Evolutionary conservation across 2,797 vertebrate genomes (phyloP), one percentile per base, ranked within the genome.

Genomic region (Falco naumanni): DNA sequence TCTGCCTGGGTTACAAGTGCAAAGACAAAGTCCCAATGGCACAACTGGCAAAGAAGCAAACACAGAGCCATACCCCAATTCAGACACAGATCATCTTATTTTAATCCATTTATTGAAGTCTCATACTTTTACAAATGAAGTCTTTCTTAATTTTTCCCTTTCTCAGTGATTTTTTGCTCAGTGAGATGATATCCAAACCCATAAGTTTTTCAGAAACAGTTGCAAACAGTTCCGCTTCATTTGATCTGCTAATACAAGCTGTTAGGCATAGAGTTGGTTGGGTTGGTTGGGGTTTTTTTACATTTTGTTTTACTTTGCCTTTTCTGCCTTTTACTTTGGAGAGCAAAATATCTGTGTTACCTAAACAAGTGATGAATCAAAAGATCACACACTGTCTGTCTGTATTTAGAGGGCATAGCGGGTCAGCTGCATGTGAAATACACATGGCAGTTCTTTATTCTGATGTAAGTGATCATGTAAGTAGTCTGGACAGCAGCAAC

Each of bases 1-100:
- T 91, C 57, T 95, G 80, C 83, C 90, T 81, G 57, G 75, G 93
- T 91, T 94, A 91, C 96, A 90, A 78, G 29, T 16, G 65, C 20
- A 90, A 90, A 81, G 33, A 80, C 37, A 50, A 91, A 95, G 75
- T 64, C 53, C 76, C 72, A 45, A 8, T 37, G 45, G 53, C 15
- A 70, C n/a, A 61, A 22, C 71, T 75, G 53, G 50, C 71, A 71
- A 77, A 83, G 45, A 68, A 45, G 77, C 57, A 60, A 70, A 63
- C 51, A 47, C 11, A 59, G 59, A 76, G 24, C 31, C 47, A 25
- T 57, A 33, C 4, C 20, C 26, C 68, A 22, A 57, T 89, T 21
- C 65, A 39, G 70, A 63, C 3, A 5, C 16, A 89, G 37, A 76
- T 68, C 3, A 25, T 54, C 41, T 54, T 54, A 71, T 72, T 93